Evolutionary conservation across 2,113 vertebrate genomes (phyloP), one percentile per base, ranked within the genome.

Genomic region (Columba livia): DNA sequence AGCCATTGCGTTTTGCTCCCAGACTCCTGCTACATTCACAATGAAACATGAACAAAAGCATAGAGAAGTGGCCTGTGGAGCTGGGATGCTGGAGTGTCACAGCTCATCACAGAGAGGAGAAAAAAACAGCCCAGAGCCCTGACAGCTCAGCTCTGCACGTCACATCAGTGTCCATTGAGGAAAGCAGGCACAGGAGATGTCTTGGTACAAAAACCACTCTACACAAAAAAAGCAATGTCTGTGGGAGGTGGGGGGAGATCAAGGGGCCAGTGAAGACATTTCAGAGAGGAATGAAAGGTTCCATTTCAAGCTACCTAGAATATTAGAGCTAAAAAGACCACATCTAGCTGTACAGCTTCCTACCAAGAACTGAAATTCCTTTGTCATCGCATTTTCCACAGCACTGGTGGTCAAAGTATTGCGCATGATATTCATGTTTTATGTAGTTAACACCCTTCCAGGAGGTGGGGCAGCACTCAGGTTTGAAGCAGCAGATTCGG

Each of bases 71-170:
- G 91, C 90, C 95, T 72, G 77, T 93, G 90, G 94, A 97, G 86
- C 82, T 88, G 75, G 48, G 94, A 94, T 82, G 54, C 74, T 58
- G 79, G 13, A 91, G 71, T 96, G 96, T 95, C 97, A 96, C 72
- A 95, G 91, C 86, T 93, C 71, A 97, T 97, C 96, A 96, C 70
- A 75, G 62, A 47, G 56, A 86, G 72, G 51, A 95, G 79, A 32
- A 94, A 91, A 93, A 94, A 93, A 61, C 50, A 75, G 40, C 93
- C 94, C 69, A 71, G 5, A 96, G 96, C 94, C 90, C 94, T 95
- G 90, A 89, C 95, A 96, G 94, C 88, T 90, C 93, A 90, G 90
- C 95, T 96, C 92, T 96, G 97, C 86, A 79, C 92, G 95, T 97
- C 96, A 96, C 84, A 94, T 97, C 96, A 89, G 93, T 69, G 93